These are phyloP conservation scores for Siniperca obscura DNA, from an alignment of 2,797 vertebrate species.

Conservation along the genomic window DNA sequence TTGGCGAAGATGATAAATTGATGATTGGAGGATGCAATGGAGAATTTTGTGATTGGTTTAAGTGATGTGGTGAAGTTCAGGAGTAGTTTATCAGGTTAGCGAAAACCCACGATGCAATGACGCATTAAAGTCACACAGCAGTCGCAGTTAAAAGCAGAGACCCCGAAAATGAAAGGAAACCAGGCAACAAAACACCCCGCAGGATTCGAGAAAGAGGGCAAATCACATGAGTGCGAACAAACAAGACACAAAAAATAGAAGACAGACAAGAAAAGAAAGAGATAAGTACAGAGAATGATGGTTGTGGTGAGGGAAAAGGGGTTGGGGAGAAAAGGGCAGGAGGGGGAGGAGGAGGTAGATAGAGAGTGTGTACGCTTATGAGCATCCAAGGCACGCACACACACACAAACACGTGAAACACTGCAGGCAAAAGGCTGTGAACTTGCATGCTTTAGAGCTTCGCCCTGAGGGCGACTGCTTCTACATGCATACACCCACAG, in stretches of 20 bases:
- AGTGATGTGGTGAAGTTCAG: slow-evolving; percentile 22
- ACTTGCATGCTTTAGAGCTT: slow-evolving; percentile 28
- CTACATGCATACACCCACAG: slow-evolving; percentile 31
- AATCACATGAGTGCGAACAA: slow-evolving; percentile 29
- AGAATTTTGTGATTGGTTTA: slow-evolving; percentile 16
- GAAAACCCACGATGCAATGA: slow-evolving; percentile 8
- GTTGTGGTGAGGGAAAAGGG: slow-evolving; percentile 46
- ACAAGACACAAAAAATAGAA: slow-evolving; percentile 18
- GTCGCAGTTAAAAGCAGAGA: slow-evolving; percentile 46
- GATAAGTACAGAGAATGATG: slow-evolving; percentile 50
- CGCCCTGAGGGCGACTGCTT: slow-evolving; percentile 25
- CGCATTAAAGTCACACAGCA: slow-evolving; percentile 29
- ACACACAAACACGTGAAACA: slow-evolving; percentile 28
- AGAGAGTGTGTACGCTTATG: slow-evolving; percentile 64
- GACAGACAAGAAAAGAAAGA: slow-evolving; percentile 11
- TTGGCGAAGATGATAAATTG: background rate
- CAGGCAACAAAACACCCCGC: slow-evolving; percentile 26
- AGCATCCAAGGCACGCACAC: slow-evolving; percentile 25
- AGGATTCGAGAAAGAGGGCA: slow-evolving; percentile 74
- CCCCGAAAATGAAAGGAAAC: slow-evolving; percentile 26
- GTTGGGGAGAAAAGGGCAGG: background rate
- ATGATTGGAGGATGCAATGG: slow-evolving; percentile 14
- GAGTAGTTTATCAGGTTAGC: slow-evolving; percentile 47
- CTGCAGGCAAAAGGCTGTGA: slow-evolving; percentile 48
- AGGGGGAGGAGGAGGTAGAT: slow-evolving; percentile 19